Evolutionary conservation across 2,113 vertebrate species (phyloP).

Genomic region (Leptosomus discolor): DNA sequence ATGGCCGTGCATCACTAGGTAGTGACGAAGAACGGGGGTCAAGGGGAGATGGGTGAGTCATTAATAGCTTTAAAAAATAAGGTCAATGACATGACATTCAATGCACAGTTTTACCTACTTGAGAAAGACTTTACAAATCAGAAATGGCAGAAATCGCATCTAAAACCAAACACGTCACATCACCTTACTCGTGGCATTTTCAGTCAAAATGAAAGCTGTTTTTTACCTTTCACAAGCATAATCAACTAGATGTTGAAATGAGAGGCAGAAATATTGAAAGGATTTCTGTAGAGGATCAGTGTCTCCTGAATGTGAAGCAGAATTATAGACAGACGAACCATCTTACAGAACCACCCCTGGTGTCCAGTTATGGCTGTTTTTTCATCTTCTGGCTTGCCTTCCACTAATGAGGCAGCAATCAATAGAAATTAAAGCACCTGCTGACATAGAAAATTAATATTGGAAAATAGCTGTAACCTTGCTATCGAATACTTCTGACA

Average conservation of each 20-base stretch:
- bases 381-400: background rate
- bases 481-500: background rate
- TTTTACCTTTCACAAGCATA: background rate
- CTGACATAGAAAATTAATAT: background rate
- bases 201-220: background rate
- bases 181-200: background rate
- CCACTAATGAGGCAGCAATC: background rate
- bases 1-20: background rate
- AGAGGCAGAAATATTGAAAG: background rate
- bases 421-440: background rate
- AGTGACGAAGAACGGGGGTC: background rate
- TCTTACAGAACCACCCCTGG: background rate
- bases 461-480: background rate
- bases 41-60: background rate
- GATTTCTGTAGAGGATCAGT: background rate
- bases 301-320: background rate
- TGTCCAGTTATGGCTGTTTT: background rate
- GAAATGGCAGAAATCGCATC: background rate
- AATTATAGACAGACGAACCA: background rate
- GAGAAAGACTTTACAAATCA: slow-evolving; percentile 2
- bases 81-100: background rate
- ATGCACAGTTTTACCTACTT: background rate
- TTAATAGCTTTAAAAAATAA: background rate
- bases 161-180: background rate
- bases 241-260: background rate